Percentiles rank a stretch among this genome's conserved stretches.
phyloP scores from a whole-genome alignment of 2,797 vertebrate genomes.

The Threskiornis aethiopicus region DNA sequence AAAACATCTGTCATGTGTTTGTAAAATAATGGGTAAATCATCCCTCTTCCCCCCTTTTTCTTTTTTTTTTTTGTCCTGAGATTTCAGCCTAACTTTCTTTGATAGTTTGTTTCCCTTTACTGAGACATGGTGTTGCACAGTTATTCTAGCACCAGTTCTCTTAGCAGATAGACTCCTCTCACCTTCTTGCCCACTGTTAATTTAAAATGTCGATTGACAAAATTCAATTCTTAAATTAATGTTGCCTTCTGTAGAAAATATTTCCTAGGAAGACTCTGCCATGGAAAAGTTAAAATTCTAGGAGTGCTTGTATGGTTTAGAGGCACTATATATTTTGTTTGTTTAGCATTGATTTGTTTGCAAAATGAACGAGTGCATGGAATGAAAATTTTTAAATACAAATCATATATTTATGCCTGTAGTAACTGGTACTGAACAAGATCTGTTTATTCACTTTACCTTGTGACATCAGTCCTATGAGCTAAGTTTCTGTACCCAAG shows the following conservation, averaged over 20 bases:
- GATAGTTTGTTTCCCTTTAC: neutral
- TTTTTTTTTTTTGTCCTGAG: neutral
- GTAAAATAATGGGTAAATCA: neutral
- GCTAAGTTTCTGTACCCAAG: neutral
- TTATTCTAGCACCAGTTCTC: neutral
- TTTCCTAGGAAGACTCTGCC: neutral
- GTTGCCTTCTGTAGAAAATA: neutral
- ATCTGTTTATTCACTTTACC: neutral
- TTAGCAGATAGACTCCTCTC: neutral
- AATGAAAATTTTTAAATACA: neutral
- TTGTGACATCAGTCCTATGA: neutral
- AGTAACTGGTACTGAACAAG: neutral
- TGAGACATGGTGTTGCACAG: neutral
- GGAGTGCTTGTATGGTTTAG: neutral
- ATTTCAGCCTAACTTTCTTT: neutral
- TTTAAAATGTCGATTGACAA: neutral
- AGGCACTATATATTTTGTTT: neutral
- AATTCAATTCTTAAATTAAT: neutral
- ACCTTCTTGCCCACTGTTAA: neutral
- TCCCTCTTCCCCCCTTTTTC: rapidly evolving
- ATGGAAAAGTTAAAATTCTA: neutral
- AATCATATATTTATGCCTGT: neutral
- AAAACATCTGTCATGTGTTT: neutral
- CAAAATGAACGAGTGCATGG: neutral
- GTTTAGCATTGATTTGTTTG: neutral